Evolutionary conservation across 2,113 vertebrate genomes (phyloP).

Genomic region (Macrotis lagotis): DNA sequence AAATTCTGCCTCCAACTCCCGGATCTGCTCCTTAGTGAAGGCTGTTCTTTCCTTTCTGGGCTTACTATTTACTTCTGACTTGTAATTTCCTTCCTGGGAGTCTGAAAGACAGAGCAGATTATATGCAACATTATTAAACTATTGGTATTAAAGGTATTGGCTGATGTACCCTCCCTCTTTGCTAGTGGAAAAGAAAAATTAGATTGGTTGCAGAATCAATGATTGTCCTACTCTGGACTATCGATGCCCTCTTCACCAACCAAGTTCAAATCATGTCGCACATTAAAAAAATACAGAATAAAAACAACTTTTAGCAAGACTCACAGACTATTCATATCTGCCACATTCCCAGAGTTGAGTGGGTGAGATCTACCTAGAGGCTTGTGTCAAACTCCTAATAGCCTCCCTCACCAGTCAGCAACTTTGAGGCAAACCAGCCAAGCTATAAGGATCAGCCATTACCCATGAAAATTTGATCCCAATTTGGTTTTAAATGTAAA

Average conservation of each 20-base stretch:
- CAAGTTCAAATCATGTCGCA: background rate
- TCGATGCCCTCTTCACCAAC: background rate
- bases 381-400: background rate
- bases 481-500: background rate
- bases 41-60: slow-evolving; percentile 98
- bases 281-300: background rate
- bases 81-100: slow-evolving; percentile 97
- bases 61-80: slow-evolving; percentile 97
- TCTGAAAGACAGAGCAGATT: slow-evolving; percentile 85
- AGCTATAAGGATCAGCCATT: background rate
- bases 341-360: background rate
- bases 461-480: background rate
- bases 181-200: background rate
- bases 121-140: background rate
- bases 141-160: background rate
- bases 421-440: background rate
- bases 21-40: slow-evolving; percentile 99
- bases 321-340: background rate
- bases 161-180: background rate
- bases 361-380: background rate
- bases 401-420: background rate
- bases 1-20: slow-evolving; percentile 98
- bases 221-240: background rate
- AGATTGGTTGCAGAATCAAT: background rate
- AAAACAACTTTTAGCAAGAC: background rate